phyloP scores from a whole-genome alignment of 53 echinoderm and acorn worm species.

The Patiria pectinifera region DNA sequence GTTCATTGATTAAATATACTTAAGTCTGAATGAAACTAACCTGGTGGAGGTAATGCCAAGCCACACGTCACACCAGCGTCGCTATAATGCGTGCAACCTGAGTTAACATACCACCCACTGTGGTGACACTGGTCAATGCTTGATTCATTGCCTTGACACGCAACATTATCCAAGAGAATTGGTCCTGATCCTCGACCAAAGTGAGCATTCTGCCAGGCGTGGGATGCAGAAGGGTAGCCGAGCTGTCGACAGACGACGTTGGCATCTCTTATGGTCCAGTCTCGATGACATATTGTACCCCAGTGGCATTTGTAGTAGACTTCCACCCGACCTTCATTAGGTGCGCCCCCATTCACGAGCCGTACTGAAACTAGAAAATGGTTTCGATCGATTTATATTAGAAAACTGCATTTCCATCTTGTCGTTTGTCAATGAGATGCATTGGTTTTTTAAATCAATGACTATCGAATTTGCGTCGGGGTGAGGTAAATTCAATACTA shows the following conservation, averaged over 20 bases:
- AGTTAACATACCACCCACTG: conserved; percentile 22
- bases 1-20: background rate
- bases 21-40: background rate
- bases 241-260: conserved; percentile 59
- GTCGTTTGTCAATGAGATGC: background rate
- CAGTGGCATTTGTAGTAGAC: background rate
- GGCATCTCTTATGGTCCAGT: conserved; percentile 26
- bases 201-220: conserved; percentile 9
- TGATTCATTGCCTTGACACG: conserved; percentile 44
- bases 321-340: conserved; percentile 7
- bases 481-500: too few relatives aligned
- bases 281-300: background rate
- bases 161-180: conserved; percentile 37
- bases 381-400: background rate
- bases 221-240: conserved; percentile 42
- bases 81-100: conserved; percentile 31
- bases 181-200: conserved; percentile 59
- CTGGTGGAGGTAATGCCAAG: background rate
- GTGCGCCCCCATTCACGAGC: background rate
- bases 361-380: background rate
- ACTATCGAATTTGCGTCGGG: too few relatives aligned
- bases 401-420: background rate
- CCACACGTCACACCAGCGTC: conserved; percentile 53
- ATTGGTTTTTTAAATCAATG: too few relatives aligned
- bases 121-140: conserved; percentile 19